phyloP scores from a whole-genome alignment of 2,888 invertebrate genomes.

The Apodemia duryi region DNA sequence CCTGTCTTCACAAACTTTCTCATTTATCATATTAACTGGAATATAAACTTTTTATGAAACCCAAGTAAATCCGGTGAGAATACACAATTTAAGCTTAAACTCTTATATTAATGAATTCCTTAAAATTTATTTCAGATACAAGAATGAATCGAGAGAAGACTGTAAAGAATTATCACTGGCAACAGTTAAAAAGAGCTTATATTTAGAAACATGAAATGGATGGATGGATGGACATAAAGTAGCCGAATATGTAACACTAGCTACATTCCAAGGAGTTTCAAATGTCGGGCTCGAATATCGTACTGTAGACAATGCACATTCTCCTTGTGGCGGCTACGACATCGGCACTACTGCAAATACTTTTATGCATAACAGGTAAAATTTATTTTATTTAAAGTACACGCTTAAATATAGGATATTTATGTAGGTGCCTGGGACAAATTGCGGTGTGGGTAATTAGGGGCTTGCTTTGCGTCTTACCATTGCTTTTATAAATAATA shows the following conservation, averaged over 20 bases:
- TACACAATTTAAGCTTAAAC: too few relatives aligned
- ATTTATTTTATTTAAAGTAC: neutral
- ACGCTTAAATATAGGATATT: too few relatives aligned
- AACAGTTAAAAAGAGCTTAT: conserved; percentile 15
- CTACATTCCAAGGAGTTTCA: conserved; percentile 51
- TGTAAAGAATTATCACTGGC: conserved; percentile 29
- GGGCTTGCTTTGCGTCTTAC: too few relatives aligned
- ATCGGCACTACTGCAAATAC: conserved; percentile 66
- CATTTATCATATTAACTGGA: too few relatives aligned
- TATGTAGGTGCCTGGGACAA: too few relatives aligned
- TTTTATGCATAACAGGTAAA: conserved; percentile 62
- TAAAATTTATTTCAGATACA: conserved; percentile 45
- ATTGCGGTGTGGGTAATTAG: too few relatives aligned
- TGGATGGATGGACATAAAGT: conserved; percentile 40
- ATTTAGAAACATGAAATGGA: conserved; percentile 41
- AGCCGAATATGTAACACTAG: conserved; percentile 34
- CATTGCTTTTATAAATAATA: too few relatives aligned
- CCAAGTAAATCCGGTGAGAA: too few relatives aligned
- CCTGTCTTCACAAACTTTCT: too few relatives aligned
- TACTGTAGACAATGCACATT: conserved; percentile 70
- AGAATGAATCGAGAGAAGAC: conserved; percentile 40
- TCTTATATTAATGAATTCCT: neutral
- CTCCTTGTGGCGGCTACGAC: conserved; percentile 61
- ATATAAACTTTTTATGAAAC: too few relatives aligned
- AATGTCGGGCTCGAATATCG: conserved; percentile 56